Evolutionary conservation across 1,140 invertebrate species (phyloP).

Genomic region (Condylostylus longicornis): DNA sequence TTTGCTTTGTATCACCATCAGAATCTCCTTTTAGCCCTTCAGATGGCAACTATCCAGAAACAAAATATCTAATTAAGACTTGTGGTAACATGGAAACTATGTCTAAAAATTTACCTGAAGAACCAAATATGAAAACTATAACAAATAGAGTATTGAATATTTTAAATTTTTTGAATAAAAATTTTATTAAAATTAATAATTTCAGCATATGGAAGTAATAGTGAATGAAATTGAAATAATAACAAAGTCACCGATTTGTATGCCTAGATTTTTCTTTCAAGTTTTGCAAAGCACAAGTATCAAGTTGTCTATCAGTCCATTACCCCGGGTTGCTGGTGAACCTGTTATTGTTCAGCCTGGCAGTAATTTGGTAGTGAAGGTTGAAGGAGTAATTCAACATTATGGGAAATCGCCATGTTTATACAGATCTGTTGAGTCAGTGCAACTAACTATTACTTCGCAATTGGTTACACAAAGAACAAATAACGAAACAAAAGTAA

Average conservation of each 20-base stretch:
- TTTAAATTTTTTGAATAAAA: background rate
- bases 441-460: constrained; percentile 54
- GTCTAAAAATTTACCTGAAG: constrained; percentile 19
- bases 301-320: constrained; percentile 69
- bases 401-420: constrained; percentile 42
- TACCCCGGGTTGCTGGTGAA: constrained; percentile 59
- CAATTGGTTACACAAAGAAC: constrained; percentile 38
- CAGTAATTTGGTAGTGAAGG: constrained; percentile 67
- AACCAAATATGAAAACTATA: constrained; percentile 25
- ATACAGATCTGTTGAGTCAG: constrained; percentile 52
- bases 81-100: constrained; percentile 23
- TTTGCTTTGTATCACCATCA: constrained; percentile 26
- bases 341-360: constrained; percentile 59
- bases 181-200: background rate
- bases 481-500: constrained; percentile 28
- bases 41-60: constrained; percentile 25
- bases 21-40: constrained; percentile 24
- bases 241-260: constrained; percentile 23
- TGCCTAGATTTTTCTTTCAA: constrained; percentile 79
- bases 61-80: constrained; percentile 20
- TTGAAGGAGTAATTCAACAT: constrained; percentile 73
- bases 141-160: constrained; percentile 12
- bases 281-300: constrained; percentile 66
- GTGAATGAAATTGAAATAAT: constrained; percentile 27
- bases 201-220: constrained; percentile 24